Evolutionary conservation across 2,888 invertebrate genomes (phyloP).

Genomic region (Lepetodrilus schrolli): DNA sequence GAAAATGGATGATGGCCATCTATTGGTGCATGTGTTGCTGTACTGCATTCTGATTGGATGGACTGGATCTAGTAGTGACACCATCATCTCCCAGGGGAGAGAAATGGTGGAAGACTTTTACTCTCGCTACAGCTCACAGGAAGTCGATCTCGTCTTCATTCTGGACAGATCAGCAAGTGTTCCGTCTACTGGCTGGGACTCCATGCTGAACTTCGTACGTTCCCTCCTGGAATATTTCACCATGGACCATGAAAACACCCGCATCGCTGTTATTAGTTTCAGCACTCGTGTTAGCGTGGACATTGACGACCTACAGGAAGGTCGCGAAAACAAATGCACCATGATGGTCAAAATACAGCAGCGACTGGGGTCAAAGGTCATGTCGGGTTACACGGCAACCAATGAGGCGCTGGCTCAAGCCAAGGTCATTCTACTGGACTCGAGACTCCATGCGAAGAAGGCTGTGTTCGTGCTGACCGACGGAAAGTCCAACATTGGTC

Average conservation of each 20-base stretch:
- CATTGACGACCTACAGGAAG: slow-evolving; percentile 49
- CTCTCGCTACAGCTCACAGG: slow-evolving; percentile 29
- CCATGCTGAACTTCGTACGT: slow-evolving; percentile 50
- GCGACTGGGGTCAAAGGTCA: slow-evolving; percentile 36
- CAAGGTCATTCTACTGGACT: slow-evolving; percentile 39
- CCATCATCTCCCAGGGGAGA: neutral
- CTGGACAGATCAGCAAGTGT: slow-evolving; percentile 55
- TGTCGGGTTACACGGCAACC: slow-evolving; percentile 57
- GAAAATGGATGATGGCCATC: too few relatives aligned
- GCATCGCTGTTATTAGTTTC: slow-evolving; percentile 56
- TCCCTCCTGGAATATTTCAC: slow-evolving; percentile 58
- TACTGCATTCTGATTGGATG: too few relatives aligned
- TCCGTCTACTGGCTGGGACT: slow-evolving; percentile 45
- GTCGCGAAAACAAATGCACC: slow-evolving; percentile 51
- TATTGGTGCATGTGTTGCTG: too few relatives aligned
- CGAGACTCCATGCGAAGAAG: slow-evolving; percentile 44
- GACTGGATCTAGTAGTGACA: neutral
- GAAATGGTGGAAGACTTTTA: slow-evolving; percentile 36
- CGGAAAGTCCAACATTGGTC: slow-evolving; percentile 59
- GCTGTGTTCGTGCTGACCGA: slow-evolving; percentile 56
- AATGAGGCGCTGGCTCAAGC: slow-evolving; percentile 45
- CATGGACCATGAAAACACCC: slow-evolving; percentile 50
- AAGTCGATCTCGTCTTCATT: slow-evolving; percentile 55
- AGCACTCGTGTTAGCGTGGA: slow-evolving; percentile 48
- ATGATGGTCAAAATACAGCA: slow-evolving; percentile 38